phyloP scores from a whole-genome alignment of 2,113 vertebrate genomes.

The Bostrychus sinensis region DNA sequence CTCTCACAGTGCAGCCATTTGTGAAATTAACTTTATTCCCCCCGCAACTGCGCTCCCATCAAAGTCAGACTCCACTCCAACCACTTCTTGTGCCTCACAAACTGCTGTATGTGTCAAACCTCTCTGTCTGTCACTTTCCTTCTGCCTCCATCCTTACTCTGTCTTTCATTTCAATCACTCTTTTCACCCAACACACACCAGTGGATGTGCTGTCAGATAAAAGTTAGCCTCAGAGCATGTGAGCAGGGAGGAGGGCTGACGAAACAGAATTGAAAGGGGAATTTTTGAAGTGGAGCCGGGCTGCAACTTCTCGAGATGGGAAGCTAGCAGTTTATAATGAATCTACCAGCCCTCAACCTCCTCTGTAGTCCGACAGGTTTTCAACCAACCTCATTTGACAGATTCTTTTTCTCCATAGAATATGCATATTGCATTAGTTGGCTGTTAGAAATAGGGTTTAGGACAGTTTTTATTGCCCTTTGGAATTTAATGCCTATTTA shows the following conservation, averaged over 20 bases:
- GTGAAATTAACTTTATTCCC: constrained; percentile 85
- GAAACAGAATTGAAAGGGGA: constrained; percentile 48
- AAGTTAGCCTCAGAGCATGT: constrained; percentile 47
- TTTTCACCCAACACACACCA: constrained; percentile 27
- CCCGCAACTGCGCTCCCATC: constrained; percentile 60
- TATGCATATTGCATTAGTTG: constrained; percentile 23
- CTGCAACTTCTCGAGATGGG: constrained; percentile 22
- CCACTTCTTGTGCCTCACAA: constrained; percentile 11
- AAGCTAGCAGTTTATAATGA: constrained; percentile 37
- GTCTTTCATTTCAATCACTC: constrained; percentile 37
- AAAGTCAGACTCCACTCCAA: constrained; percentile 65
- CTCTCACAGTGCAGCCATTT: constrained; percentile 82
- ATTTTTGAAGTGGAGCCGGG: constrained; percentile 38
- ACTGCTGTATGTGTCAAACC: constrained; percentile 19
- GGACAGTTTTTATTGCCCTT: too few relatives aligned
- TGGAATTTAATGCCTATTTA: too few relatives aligned
- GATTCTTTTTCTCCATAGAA: constrained; percentile 4
- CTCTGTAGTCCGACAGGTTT: constrained; percentile 34
- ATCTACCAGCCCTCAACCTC: constrained; percentile 26
- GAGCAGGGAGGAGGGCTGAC: constrained; percentile 25
- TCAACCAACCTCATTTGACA: constrained; percentile 21
- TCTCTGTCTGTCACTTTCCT: constrained; percentile 39
- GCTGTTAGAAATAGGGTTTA: too few relatives aligned
- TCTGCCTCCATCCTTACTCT: constrained; percentile 33
- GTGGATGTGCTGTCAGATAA: constrained; percentile 58